These are phyloP conservation scores for Mimachlamys varia DNA, from an alignment of 2,888 invertebrate genomes.

Conservation along the genomic window DNA sequence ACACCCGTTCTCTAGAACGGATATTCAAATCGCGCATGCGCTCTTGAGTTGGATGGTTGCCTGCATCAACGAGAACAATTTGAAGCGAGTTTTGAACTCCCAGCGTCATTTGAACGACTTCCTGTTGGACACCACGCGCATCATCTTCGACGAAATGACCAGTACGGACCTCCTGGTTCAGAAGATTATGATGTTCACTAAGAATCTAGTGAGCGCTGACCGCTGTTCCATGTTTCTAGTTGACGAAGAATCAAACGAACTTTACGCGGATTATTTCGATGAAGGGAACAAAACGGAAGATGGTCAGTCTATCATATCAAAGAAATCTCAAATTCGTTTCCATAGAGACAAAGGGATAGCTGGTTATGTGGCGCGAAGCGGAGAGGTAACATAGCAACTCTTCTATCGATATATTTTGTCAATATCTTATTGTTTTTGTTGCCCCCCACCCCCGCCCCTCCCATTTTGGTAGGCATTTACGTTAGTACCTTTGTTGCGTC, in stretches of 20 bases:
- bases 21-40: slow-evolving; percentile 59
- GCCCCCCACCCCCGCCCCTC: too few relatives aligned
- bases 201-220: slow-evolving; percentile 72
- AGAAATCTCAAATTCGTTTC: slow-evolving; percentile 64
- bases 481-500: too few relatives aligned
- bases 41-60: slow-evolving; percentile 63
- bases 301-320: slow-evolving; percentile 50
- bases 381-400: slow-evolving; percentile 52
- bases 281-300: slow-evolving; percentile 62
- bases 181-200: slow-evolving; percentile 72
- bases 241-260: slow-evolving; percentile 66
- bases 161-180: slow-evolving; percentile 66
- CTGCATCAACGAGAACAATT: slow-evolving; percentile 56
- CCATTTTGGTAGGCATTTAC: too few relatives aligned
- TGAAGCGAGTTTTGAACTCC: slow-evolving; percentile 56
- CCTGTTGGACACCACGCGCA: slow-evolving; percentile 64
- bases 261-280: slow-evolving; percentile 72
- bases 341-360: slow-evolving; percentile 67
- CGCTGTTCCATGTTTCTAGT: slow-evolving; percentile 71
- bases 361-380: slow-evolving; percentile 69
- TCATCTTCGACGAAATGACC: slow-evolving; percentile 71
- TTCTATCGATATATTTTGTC: background rate
- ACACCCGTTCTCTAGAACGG: slow-evolving; percentile 54
- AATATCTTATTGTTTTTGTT: too few relatives aligned
- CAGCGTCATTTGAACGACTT: slow-evolving; percentile 64